Percentiles rank a stretch among this genome's conserved stretches.
These are phyloP conservation scores for Sebastes elongatus DNA, from an alignment of 2,797 vertebrate genomes.

Conservation along the genomic window DNA sequence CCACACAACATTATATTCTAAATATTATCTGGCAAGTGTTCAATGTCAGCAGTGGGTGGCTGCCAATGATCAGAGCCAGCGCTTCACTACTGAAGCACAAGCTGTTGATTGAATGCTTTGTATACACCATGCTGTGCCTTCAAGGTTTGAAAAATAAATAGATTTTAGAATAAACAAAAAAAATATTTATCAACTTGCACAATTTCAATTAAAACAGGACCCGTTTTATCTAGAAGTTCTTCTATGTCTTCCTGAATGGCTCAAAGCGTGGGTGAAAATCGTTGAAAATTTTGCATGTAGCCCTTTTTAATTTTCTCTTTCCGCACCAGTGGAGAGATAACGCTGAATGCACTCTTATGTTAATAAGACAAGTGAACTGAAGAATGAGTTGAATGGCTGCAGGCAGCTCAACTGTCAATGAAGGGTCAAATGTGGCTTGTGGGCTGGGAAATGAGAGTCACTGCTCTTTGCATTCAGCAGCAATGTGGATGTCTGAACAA, in stretches of 20 bases:
- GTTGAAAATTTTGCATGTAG: neutral
- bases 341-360: conserved; percentile 14
- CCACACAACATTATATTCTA: conserved; percentile 3
- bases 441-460: neutral
- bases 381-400: conserved; percentile 15
- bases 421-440: conserved; percentile 21
- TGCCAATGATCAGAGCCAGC: conserved; percentile 14
- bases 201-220: neutral
- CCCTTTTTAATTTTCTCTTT: conserved; percentile 19
- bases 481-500: neutral
- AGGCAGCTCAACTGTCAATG: conserved; percentile 4
- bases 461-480: neutral
- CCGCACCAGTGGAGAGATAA: conserved; percentile 25
- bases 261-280: conserved; percentile 9
- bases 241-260: neutral
- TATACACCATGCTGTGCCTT: neutral
- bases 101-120: conserved; percentile 15
- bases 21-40: conserved; percentile 32
- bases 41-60: conserved; percentile 28
- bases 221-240: neutral
- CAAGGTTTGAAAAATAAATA: neutral
- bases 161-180: neutral
- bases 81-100: neutral
- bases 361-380: conserved; percentile 35
- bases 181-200: neutral